Percentiles rank a stretch among this genome's conserved stretches.
These are phyloP conservation scores for Apotomis turbidana DNA, from an alignment of 2,888 invertebrate species.

Conservation along the genomic window DNA sequence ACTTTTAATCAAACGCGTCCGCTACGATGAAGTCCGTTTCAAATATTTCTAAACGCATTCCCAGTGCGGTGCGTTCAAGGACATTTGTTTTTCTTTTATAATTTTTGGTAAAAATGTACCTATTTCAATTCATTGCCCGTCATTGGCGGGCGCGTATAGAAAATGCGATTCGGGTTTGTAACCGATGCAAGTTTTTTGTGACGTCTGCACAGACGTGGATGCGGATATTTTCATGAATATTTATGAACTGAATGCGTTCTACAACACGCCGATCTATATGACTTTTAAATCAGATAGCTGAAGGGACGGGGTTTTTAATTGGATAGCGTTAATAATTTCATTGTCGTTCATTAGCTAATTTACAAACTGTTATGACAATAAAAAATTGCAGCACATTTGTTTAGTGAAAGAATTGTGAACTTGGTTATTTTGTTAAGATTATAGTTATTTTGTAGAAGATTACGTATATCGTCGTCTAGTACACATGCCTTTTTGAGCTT, in stretches of 20 bases:
- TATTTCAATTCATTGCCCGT: slow-evolving; percentile 3
- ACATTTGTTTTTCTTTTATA: slow-evolving; percentile 5
- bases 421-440: too few species aligned
- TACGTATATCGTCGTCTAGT: too few species aligned
- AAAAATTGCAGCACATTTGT: too few species aligned
- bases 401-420: too few species aligned
- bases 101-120: not conserved
- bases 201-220: slow-evolving; percentile 22
- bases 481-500: too few species aligned
- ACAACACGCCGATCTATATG: slow-evolving; percentile 19
- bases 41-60: not conserved
- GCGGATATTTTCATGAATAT: slow-evolving; percentile 33
- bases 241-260: slow-evolving; percentile 25
- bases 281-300: slow-evolving; percentile 20
- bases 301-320: not conserved
- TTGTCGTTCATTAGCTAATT: not conserved
- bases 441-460: too few species aligned
- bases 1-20: not conserved
- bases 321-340: not conserved
- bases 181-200: slow-evolving; percentile 30
- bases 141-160: slow-evolving; percentile 11
- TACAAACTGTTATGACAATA: too few species aligned
- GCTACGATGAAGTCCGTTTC: too few species aligned
- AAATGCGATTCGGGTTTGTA: slow-evolving; percentile 22
- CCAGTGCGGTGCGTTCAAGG: not conserved